Base-by-base conservation (phyloP, 2,888 invertebrate genomes). In the Ceraclea dissimilis region DNA sequence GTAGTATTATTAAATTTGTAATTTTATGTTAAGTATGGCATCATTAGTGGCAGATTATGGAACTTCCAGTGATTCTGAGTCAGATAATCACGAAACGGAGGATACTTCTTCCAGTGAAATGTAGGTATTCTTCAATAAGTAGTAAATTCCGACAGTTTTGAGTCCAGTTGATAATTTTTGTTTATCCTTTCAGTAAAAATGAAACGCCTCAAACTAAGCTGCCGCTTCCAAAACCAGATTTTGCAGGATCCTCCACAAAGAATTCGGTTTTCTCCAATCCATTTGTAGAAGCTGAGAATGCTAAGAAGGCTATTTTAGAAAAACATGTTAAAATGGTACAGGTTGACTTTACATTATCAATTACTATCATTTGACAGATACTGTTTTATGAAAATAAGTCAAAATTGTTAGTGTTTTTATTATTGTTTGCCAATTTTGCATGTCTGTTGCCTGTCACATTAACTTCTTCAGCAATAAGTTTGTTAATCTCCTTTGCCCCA, bases 321-420 rank as follows among this genome's bases (percentile, higher is more conserved):
- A 90, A 90, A 66, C 94, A 94, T 70, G 93, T 94, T 0, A 93
- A 93, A 80, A 91, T 95, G 91, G 92, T 88, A 65, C 80, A 77
- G 72, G 77, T 78, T 76, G 75, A 76, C 72, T 75, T 75, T 69
- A 74, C 70, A 70, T 70, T 49, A 51, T 34, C 49, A 44, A 51
- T 2, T 39, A 4, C 13, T 39, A 13, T 8, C 5, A 4, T 4
- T 39, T 8, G 39, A 39, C 18, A 33, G 13, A 8, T 26, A 26
- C 26, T 4, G 26, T 26, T 26, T 26, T 4, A 26, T 6, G 26
- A 26, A 26, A 26, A 10, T 10, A 26, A 26, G 10, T 26, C 4
- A 26, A 26, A 6, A 26, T 26, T 26, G 4, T 6, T 10, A 4
- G 10, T 26, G 26, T 26, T 4, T 10, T 26, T 26, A 26, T 26